A percentile compares a stretch with the other conserved stretches of the same genome.
phyloP scores from a whole-genome alignment of 2,113 vertebrate species.

The Noctilio leporinus region DNA sequence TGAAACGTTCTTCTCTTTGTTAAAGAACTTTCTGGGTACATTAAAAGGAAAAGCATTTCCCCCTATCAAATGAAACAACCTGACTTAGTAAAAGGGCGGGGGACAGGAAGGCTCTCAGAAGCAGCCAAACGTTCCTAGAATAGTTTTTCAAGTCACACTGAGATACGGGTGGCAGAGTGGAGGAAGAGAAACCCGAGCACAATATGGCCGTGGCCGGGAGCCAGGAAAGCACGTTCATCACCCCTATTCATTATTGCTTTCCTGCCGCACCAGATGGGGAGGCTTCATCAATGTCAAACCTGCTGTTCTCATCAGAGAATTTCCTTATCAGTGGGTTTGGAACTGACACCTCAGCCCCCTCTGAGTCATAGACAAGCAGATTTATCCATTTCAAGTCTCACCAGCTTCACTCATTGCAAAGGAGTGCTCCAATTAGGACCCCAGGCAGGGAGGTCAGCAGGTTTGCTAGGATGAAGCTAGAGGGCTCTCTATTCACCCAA shows the following conservation, averaged over 20 bases:
- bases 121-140: neutral
- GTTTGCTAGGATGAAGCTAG: neutral
- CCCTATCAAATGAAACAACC: neutral
- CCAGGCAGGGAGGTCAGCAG: neutral
- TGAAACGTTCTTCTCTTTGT: slow-evolving; percentile 2
- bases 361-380: neutral
- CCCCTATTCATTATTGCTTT: neutral
- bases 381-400: slow-evolving; percentile 11
- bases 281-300: slow-evolving; percentile 59
- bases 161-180: neutral
- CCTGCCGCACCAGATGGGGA: slow-evolving; percentile 59
- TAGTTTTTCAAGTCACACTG: neutral
- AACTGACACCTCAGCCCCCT: slow-evolving; percentile 26
- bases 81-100: neutral
- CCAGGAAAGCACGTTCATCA: slow-evolving; percentile 24
- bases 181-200: neutral
- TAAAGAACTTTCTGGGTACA: neutral
- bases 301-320: slow-evolving; percentile 46
- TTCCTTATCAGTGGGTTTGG: slow-evolving; percentile 57
- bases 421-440: neutral
- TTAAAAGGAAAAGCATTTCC: neutral
- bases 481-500: neutral
- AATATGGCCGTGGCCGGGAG: slow-evolving; percentile 21
- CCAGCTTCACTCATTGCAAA: neutral
- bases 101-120: neutral